Percentiles rank a stretch among this genome's conserved stretches.
phyloP scores from a whole-genome alignment of 2,797 vertebrate species.

The Falco columbarius region DNA sequence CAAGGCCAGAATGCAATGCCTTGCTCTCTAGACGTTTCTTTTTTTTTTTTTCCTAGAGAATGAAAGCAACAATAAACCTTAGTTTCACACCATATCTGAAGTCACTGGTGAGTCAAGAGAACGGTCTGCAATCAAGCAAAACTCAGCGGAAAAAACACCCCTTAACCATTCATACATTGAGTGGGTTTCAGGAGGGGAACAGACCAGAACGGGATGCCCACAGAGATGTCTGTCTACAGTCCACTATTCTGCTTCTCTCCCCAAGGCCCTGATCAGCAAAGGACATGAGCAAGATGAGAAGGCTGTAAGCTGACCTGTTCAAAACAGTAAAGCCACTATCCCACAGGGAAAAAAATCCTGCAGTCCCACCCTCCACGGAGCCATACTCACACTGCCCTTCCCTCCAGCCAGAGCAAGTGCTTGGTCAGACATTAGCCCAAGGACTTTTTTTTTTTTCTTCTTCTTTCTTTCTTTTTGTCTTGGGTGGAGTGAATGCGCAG shows the following conservation, averaged over 20 bases:
- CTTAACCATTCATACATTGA: neutral
- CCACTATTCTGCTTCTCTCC: neutral
- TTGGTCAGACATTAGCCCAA: neutral
- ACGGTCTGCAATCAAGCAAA: neutral
- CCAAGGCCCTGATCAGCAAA: neutral
- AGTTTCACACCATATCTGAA: neutral
- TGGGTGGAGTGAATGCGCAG: neutral
- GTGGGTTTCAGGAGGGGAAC: neutral
- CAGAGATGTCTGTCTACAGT: neutral
- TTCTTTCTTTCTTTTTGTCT: neutral
- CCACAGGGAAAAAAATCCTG: accelerated
- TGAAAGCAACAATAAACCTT: neutral
- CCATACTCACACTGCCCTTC: neutral
- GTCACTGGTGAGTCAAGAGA: neutral
- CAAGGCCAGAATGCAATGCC: neutral
- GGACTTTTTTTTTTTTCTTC: no score
- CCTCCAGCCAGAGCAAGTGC: neutral
- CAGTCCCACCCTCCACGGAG: accelerated
- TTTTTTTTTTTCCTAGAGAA: neutral
- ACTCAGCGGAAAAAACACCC: neutral
- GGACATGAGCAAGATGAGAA: neutral
- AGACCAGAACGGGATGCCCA: neutral
- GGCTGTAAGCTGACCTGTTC: neutral
- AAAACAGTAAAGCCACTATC: accelerated
- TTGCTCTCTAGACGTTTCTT: neutral